Evolutionary conservation across 2,797 vertebrate species (phyloP).

Genomic region (Heteromormyrus szaboi): DNA sequence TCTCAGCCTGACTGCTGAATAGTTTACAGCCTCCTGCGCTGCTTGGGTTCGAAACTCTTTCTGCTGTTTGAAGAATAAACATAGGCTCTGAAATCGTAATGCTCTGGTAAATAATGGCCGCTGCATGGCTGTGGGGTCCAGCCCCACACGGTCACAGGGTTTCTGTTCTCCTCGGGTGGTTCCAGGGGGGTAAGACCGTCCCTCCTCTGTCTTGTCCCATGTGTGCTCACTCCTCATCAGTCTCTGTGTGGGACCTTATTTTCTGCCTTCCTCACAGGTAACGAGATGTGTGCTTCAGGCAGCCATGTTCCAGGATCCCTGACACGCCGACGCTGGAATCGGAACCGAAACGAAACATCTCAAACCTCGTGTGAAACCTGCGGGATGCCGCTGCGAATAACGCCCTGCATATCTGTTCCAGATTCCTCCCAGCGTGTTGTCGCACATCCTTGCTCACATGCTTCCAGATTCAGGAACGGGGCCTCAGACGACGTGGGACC

Average conservation of each 20-base stretch:
- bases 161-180: neutral
- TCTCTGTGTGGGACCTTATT: neutral
- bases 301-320: neutral
- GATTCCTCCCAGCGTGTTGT: neutral
- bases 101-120: slow-evolving; percentile 3
- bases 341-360: neutral
- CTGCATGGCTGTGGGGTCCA: neutral
- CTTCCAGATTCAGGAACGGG: neutral
- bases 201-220: neutral
- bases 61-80: neutral
- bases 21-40: neutral
- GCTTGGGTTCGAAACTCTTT: neutral
- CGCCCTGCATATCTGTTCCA: neutral
- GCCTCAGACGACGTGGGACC: neutral
- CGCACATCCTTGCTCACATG: neutral
- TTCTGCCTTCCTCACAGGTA: neutral
- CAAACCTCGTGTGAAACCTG: neutral
- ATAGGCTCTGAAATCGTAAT: neutral
- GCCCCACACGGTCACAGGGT: neutral
- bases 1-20: neutral
- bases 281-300: neutral
- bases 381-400: neutral
- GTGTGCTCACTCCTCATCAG: neutral
- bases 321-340: neutral
- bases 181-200: neutral